Percentiles rank a stretch among this genome's conserved stretches.
These are phyloP conservation scores for Cephus spinipes DNA, from an alignment of 2,888 invertebrate species.

Conservation along the genomic window DNA sequence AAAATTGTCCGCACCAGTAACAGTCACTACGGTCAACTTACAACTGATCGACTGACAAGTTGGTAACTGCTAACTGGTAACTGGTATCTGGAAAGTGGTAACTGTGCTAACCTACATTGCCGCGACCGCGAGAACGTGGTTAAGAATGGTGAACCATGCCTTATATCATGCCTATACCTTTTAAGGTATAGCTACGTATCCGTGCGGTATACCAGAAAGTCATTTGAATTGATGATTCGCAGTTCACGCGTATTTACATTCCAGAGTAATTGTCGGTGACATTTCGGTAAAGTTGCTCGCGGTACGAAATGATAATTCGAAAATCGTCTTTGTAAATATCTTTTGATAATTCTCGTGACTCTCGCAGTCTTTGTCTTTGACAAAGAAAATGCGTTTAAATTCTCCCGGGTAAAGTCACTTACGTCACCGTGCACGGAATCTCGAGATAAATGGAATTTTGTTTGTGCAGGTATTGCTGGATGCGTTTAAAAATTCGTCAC, in stretches of 20 bases:
- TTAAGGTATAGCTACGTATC: not conserved
- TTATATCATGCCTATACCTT: not conserved
- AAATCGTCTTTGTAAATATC: not conserved
- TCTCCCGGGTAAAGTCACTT: not conserved
- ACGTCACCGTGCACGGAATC: not conserved
- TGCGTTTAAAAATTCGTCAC: not conserved
- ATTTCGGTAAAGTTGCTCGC: not conserved
- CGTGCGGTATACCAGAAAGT: not conserved
- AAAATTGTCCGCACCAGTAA: not conserved
- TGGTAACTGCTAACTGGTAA: not conserved
- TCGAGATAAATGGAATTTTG: not conserved
- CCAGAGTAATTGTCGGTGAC: not conserved
- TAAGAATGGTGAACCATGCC: not conserved
- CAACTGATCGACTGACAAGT: not conserved
- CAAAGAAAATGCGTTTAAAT: not conserved
- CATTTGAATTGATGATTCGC: not conserved
- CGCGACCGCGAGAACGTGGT: constrained; percentile 30
- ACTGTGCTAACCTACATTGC: constrained; percentile 40
- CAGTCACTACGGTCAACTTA: not conserved
- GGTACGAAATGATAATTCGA: not conserved
- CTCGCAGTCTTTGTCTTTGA: not conserved
- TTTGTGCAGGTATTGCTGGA: not conserved
- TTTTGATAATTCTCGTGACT: not conserved
- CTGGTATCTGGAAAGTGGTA: not conserved
- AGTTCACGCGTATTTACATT: not conserved